A percentile compares a stretch with the other conserved stretches of the same genome.
These are phyloP conservation scores for Drosophila cognata DNA, from an alignment of 2,888 invertebrate genomes.

Conservation along the genomic window DNA sequence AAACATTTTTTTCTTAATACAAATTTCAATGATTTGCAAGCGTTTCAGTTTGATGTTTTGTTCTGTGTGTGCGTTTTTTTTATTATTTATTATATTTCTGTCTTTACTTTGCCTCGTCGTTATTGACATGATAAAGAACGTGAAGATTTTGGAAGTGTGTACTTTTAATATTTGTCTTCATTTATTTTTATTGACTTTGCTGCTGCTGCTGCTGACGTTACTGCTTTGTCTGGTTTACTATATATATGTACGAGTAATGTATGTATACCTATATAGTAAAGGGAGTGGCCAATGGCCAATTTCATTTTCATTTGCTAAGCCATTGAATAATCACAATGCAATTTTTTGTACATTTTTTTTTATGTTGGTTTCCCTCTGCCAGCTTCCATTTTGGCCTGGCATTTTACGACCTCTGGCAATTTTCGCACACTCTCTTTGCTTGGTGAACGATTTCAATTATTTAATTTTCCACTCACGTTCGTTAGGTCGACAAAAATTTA, in stretches of 20 bases:
- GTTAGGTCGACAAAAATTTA: slow-evolving; percentile 62
- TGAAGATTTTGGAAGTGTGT: slow-evolving; percentile 59
- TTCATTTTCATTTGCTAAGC: slow-evolving; percentile 75
- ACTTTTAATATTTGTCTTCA: slow-evolving; percentile 71
- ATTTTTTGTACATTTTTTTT: slow-evolving; percentile 38
- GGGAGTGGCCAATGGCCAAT: slow-evolving; percentile 68
- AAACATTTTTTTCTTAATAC: slow-evolving; percentile 77
- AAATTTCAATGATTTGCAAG: slow-evolving; percentile 65
- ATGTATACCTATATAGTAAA: slow-evolving; percentile 20
- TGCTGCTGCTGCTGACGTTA: slow-evolving; percentile 18
- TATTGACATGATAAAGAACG: slow-evolving; percentile 68
- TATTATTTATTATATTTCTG: slow-evolving; percentile 7
- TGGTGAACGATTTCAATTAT: slow-evolving; percentile 73
- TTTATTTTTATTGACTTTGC: slow-evolving; percentile 74
- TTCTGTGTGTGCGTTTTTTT: slow-evolving; percentile 15
- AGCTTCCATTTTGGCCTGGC: slow-evolving; percentile 57
- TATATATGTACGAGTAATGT: slow-evolving; percentile 16
- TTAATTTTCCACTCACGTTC: slow-evolving; percentile 80
- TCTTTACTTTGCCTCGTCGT: slow-evolving; percentile 45
- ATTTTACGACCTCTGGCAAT: slow-evolving; percentile 63
- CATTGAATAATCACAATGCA: slow-evolving; percentile 79
- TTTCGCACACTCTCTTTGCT: slow-evolving; percentile 60
- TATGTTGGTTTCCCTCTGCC: slow-evolving; percentile 1
- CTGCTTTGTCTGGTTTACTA: slow-evolving; percentile 54
- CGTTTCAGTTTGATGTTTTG: slow-evolving; percentile 39